These are phyloP conservation scores for Pseudonaja textilis DNA, from an alignment of 2,113 vertebrate genomes.

Conservation along the genomic window DNA sequence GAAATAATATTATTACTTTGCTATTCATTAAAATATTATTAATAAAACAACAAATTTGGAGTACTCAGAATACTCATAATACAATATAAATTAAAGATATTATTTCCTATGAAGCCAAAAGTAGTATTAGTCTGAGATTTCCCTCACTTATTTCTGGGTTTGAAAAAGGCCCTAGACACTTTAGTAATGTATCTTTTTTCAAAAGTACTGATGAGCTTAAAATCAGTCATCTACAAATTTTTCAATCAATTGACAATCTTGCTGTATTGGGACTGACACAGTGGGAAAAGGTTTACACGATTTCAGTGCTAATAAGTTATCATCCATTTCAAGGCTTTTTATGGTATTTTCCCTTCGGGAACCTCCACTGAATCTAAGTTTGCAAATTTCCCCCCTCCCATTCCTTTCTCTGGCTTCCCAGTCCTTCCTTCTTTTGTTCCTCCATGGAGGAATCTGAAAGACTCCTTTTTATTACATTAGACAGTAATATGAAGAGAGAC, in stretches of 20 bases:
- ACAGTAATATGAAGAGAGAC: slow-evolving; percentile 43
- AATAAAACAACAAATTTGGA: neutral
- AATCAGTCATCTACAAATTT: neutral
- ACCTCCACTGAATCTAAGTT: neutral
- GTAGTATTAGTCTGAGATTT: neutral
- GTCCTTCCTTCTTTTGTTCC: slow-evolving; percentile 40
- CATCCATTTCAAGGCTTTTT: neutral
- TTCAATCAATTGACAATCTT: neutral
- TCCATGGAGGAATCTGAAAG: slow-evolving; percentile 38
- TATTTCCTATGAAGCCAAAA: neutral
- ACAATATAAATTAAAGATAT: neutral
- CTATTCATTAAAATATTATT: neutral
- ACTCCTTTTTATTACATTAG: slow-evolving; percentile 50
- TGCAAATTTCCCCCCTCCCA: neutral
- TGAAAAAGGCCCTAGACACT: neutral
- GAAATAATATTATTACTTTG: neutral
- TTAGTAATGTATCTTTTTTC: neutral
- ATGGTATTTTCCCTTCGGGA: neutral
- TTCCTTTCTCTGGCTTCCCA: neutral
- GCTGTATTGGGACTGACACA: neutral
- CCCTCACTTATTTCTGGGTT: neutral
- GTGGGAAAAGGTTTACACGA: neutral
- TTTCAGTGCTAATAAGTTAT: neutral
- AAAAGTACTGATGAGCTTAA: neutral
- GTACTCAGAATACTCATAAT: neutral